Evolutionary conservation across 2,797 vertebrate species (phyloP).

Genomic region (Pangasius djambal): DNA sequence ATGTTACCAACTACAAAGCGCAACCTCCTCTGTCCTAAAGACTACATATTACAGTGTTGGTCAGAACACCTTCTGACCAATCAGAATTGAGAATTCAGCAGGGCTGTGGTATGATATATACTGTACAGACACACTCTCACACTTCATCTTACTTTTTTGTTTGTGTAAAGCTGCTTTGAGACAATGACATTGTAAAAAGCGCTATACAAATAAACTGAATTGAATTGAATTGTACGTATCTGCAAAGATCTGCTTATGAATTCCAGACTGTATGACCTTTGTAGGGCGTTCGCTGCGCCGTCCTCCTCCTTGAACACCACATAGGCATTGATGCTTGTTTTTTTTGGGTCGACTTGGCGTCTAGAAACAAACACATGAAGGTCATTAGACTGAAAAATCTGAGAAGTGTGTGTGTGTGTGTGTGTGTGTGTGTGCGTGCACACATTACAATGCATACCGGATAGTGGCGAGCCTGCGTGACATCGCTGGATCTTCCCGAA

Average conservation of each 20-base stretch:
- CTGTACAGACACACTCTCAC: too few relatives aligned
- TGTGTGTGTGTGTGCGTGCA: neutral
- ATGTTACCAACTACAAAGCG: neutral
- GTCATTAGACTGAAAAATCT: neutral
- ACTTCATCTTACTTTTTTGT: too few relatives aligned
- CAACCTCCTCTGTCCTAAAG: neutral
- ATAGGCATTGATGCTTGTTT: conserved; percentile 89
- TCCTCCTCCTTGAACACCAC: conserved; percentile 86
- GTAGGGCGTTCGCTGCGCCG: conserved; percentile 76
- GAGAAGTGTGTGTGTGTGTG: neutral
- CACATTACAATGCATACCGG: conserved; percentile 72
- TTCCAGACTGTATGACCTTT: conserved; percentile 73
- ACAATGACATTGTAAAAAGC: too few relatives aligned
- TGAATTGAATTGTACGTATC: too few relatives aligned
- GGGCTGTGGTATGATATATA: too few relatives aligned
- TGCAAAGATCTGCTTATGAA: neutral
- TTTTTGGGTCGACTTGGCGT: conserved; percentile 84
- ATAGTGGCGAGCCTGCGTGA: conserved; percentile 88
- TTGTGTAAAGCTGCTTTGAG: too few relatives aligned
- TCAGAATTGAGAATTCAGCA: neutral
- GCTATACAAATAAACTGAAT: too few relatives aligned
- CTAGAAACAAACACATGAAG: conserved; percentile 65
- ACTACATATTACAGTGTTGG: neutral
- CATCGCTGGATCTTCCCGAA: conserved; percentile 83
- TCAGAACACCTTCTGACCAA: neutral